Conservation (phyloP, 1,140 invertebrate genomes). For the Musca domestica region DNA sequence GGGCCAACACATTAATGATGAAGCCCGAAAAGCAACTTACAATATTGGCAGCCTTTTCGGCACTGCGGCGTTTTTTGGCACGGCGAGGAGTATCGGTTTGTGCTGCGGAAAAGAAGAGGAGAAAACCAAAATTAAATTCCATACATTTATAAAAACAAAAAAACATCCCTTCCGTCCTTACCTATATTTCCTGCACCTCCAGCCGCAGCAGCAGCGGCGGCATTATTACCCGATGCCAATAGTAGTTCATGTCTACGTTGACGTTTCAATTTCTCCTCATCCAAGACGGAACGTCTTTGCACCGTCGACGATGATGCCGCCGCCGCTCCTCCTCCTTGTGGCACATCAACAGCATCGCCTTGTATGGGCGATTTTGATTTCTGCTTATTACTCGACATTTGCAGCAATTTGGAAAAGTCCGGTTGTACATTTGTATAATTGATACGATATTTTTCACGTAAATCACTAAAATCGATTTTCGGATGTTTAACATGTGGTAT, state of each 20-base stretch:
- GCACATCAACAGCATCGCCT: conserved; percentile 47
- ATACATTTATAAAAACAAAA: conserved; percentile 29
- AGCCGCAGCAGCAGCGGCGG: conserved; percentile 24
- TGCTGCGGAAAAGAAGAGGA: conserved; percentile 29
- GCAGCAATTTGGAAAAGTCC: conserved; percentile 50
- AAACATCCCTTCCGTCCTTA: conserved; percentile 33
- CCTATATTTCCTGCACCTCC: conserved; percentile 21
- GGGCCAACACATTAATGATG: conserved; percentile 31
- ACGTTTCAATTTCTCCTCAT: conserved; percentile 48
- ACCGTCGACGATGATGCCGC: conserved; percentile 21
- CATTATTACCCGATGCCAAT: conserved; percentile 29
- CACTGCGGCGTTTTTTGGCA: conserved; percentile 50
- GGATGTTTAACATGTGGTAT: conserved; percentile 78
- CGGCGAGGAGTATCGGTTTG: conserved; percentile 48
- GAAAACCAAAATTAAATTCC: neutral
- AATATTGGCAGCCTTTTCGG: conserved; percentile 51
- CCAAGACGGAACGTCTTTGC: conserved; percentile 47
- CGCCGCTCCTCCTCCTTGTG: conserved; percentile 23
- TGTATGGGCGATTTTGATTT: conserved; percentile 51
- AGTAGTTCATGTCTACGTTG: conserved; percentile 47
- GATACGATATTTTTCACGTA: conserved; percentile 49
- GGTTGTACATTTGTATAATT: conserved; percentile 44
- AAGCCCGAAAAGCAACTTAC: conserved; percentile 46
- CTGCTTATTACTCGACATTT: conserved; percentile 36
- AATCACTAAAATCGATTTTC: conserved; percentile 60